Evolutionary conservation across 2,888 invertebrate species (phyloP).

Genomic region (Geophilus truncorum): DNA sequence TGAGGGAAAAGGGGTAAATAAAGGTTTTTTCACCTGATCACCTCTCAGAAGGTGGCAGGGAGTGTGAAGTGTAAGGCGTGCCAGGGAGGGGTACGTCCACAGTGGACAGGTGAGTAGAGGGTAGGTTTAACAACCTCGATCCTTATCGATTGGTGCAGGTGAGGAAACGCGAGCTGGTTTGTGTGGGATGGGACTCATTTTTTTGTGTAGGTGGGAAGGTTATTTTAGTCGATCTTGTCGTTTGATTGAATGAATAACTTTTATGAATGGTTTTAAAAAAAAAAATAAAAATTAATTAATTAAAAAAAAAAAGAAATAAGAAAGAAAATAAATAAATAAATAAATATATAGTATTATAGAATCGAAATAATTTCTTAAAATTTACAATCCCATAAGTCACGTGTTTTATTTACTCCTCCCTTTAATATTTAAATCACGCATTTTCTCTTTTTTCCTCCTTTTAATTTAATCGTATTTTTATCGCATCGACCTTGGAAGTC

Average conservation of each 20-base stretch:
- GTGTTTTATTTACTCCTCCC: not conserved
- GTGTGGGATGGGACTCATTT: not conserved
- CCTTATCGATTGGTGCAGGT: slow-evolving; percentile 5
- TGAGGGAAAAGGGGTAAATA: not conserved
- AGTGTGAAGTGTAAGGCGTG: not conserved
- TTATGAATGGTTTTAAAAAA: not conserved
- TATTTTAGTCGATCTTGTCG: not conserved
- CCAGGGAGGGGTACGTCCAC: not conserved
- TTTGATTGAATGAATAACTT: not conserved
- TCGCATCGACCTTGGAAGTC: not conserved
- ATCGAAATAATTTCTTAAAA: not conserved
- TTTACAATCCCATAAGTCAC: not conserved
- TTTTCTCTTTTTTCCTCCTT: not conserved
- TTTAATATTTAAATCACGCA: not conserved
- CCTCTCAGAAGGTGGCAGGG: not conserved
- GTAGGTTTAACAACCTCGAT: slow-evolving; percentile 4
- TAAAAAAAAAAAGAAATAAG: not conserved
- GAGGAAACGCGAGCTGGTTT: not conserved
- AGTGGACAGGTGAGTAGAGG: slow-evolving; percentile 4
- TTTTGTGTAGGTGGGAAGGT: not conserved
- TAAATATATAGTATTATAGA: too few relatives aligned
- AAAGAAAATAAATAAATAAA: too few relatives aligned
- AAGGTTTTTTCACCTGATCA: not conserved
- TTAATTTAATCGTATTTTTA: not conserved
- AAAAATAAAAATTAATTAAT: too few relatives aligned